phyloP scores from a whole-genome alignment of 1,140 invertebrate species.

The Zaprionus inermis region DNA sequence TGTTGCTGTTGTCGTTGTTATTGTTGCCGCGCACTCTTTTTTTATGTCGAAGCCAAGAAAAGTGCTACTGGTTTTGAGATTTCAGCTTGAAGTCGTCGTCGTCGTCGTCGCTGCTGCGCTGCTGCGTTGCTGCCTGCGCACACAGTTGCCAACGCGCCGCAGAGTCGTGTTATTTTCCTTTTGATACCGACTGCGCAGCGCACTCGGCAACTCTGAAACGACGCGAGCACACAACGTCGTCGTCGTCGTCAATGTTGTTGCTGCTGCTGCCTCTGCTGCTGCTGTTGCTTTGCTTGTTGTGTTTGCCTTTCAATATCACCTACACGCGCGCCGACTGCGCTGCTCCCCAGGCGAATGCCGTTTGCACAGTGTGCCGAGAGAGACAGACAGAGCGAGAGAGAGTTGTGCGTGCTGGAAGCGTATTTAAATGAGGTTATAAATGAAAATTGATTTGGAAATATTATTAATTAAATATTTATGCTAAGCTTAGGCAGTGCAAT shows the following conservation, averaged over 20 bases:
- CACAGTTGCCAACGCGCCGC: constrained; percentile 53
- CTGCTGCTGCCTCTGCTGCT: constrained; percentile 39
- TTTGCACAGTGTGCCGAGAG: not conserved
- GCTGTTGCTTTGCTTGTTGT: constrained; percentile 47
- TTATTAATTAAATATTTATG: not conserved
- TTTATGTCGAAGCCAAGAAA: constrained; percentile 69
- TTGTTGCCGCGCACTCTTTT: constrained; percentile 40
- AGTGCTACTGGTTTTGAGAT: constrained; percentile 80
- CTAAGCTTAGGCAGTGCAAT: too few relatives aligned
- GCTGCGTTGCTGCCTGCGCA: not conserved
- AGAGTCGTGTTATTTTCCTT: constrained; percentile 61
- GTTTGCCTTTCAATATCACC: constrained; percentile 69
- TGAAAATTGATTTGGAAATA: not conserved
- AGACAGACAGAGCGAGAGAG: not conserved
- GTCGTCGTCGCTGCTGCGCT: not conserved
- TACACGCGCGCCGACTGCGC: constrained; percentile 28
- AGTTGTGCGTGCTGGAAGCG: too few relatives aligned
- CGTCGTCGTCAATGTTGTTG: constrained; percentile 15
- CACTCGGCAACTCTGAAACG: constrained; percentile 58
- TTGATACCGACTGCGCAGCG: constrained; percentile 37
- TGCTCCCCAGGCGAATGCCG: not conserved
- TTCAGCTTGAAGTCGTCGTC: constrained; percentile 47
- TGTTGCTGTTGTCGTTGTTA: constrained; percentile 22
- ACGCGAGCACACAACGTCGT: constrained; percentile 51
- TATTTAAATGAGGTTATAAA: too few relatives aligned